Conservation (phyloP, 1,140 invertebrate species). For the Tetranychus urticae region DNA sequence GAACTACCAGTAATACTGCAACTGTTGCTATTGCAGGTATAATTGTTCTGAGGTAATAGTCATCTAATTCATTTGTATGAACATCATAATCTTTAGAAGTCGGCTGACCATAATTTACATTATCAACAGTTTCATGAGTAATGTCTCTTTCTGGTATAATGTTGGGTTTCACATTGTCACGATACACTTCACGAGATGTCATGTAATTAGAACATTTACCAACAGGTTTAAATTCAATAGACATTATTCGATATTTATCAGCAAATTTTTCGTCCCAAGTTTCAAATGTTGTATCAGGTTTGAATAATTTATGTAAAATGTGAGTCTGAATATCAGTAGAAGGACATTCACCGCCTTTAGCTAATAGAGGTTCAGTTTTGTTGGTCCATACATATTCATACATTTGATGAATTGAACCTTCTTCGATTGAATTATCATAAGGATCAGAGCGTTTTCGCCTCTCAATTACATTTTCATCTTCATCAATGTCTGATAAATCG, state of each 20-base stretch:
- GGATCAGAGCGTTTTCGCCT: background rate
- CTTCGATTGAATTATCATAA: background rate
- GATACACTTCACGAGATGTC: background rate
- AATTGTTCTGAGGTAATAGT: background rate
- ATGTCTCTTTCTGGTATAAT: background rate
- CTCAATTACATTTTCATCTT: background rate
- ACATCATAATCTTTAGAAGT: background rate
- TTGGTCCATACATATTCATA: slow-evolving; percentile 8
- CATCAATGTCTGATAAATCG: background rate
- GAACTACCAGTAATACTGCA: background rate
- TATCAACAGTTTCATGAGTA: background rate
- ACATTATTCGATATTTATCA: background rate
- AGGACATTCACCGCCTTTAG: slow-evolving; percentile 2
- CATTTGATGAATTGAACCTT: background rate
- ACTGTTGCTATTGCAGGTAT: slow-evolving; percentile 5
- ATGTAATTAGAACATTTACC: background rate
- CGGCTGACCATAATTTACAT: background rate
- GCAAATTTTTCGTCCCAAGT: background rate
- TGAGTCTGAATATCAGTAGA: background rate
- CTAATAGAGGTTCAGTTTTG: background rate
- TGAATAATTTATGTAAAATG: background rate
- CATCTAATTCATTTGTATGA: background rate
- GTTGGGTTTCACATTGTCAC: background rate
- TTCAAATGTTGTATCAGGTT: background rate
- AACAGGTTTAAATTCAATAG: background rate